These are phyloP conservation scores for Drosophila trapezifrons DNA, from an alignment of 1,140 invertebrate genomes.

Conservation along the genomic window DNA sequence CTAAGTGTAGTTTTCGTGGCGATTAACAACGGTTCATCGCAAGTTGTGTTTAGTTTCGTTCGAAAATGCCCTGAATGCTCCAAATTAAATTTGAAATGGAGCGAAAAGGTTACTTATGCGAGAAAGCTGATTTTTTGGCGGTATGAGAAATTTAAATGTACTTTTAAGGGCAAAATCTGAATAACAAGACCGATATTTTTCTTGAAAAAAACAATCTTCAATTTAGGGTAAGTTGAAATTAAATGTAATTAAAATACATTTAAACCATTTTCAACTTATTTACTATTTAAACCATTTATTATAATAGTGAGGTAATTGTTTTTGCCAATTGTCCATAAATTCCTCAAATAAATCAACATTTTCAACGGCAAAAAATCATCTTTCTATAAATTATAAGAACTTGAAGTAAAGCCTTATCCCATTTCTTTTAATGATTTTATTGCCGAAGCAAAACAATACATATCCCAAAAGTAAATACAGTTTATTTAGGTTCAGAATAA, in stretches of 20 bases:
- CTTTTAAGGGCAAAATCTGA: too few species aligned
- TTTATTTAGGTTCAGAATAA: not conserved
- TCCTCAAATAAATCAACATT: not conserved
- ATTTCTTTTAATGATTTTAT: not conserved
- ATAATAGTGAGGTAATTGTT: too few species aligned
- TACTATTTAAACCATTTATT: too few species aligned
- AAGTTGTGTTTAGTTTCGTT: not conserved
- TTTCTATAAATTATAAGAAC: too few species aligned
- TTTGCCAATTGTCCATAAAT: not conserved
- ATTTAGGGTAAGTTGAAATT: too few species aligned
- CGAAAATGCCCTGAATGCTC: constrained; percentile 1
- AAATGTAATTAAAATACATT: too few species aligned
- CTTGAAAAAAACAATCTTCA: too few species aligned
- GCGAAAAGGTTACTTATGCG: constrained; percentile 5
- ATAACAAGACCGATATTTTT: too few species aligned
- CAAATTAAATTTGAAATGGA: constrained; percentile 5
- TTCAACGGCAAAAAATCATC: too few species aligned
- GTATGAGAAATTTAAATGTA: too few species aligned
- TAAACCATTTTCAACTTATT: too few species aligned
- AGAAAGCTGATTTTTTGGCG: not conserved
- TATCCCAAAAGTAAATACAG: not conserved
- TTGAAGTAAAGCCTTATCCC: not conserved
- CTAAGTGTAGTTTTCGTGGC: not conserved
- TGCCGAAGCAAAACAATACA: too few species aligned
- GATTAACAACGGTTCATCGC: constrained; percentile 2